Evolutionary conservation across 2,888 invertebrate genomes (phyloP), one percentile per base, ranked within the genome.

Genomic region (Lasius fuliginosus): DNA sequence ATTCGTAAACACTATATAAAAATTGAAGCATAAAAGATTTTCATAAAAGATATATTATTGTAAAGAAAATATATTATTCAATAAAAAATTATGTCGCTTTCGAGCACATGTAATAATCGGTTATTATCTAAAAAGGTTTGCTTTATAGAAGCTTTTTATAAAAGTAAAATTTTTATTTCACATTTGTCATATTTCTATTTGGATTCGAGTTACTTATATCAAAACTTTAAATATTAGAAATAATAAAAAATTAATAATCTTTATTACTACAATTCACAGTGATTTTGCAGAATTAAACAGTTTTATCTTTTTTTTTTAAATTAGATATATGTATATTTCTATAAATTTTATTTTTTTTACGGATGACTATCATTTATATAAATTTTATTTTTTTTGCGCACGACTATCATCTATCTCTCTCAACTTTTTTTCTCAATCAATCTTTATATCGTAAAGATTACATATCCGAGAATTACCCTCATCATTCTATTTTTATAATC

Each of bases 371-470:
- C 23, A 23, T 53, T 69, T 30, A 11, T 27, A 40, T 27, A 58
- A 68, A 49, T 46, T 49, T 30, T 2, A 49, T 23, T 23, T 68
- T 68, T 68, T 68, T 68, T 15, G 3, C 4, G n/a, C 3, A 46
- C 9, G 1, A 46, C 5, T 42, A 67, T 67, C 15, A 40, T n/a
- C 12, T 8, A 53, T 23, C 0, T 23, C 23, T 53, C 8, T 53
- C 53, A 5, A 11, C 5, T 49, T 12, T 69, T 15, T 27, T 2
- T 67, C 46, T 18, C 12, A 49, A 49, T 53, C n/a, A 69, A 71
- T 12, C 23, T 71, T 71, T 49, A 69, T 53, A 15, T 49, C 33
- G n/a, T 15, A 71, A n/a, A 71, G n/a, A 33, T 71, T 36, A 71
- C 4, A 12, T 42, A 6, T n/a, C 2, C 33, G 15, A 23, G 9